A percentile compares a stretch with the other conserved stretches of the same genome.
Evolutionary conservation across 2,888 invertebrate species (phyloP).

Genomic region (Neoaliturus tenellus): DNA sequence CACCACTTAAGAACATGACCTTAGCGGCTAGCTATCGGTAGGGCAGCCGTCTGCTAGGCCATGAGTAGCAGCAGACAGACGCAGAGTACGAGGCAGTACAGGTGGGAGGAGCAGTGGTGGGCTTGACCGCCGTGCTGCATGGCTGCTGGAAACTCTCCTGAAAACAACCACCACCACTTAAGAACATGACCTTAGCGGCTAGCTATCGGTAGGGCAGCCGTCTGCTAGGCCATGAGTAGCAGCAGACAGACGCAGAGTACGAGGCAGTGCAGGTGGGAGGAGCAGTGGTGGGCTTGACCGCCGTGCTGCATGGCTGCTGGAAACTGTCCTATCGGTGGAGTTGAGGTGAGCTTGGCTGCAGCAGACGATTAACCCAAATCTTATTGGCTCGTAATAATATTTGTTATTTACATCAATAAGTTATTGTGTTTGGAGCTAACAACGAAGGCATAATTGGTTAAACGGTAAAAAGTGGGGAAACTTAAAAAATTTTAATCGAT

Average conservation of each 20-base stretch:
- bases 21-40: not conserved
- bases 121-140: slow-evolving; percentile 93
- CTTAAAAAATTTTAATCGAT: too few species aligned
- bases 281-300: slow-evolving; percentile 84
- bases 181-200: too few species aligned
- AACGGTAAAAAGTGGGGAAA: too few species aligned
- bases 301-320: slow-evolving; percentile 96
- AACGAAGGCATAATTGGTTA: too few species aligned
- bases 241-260: slow-evolving; percentile 79
- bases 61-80: slow-evolving; percentile 78
- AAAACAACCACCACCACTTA: slow-evolving; percentile 11
- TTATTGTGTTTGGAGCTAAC: too few species aligned
- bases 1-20: too few species aligned
- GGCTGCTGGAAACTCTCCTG: slow-evolving; percentile 95
- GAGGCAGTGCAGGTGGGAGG: slow-evolving; percentile 82
- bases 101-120: slow-evolving; percentile 82
- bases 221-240: slow-evolving; percentile 72
- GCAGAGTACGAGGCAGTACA: slow-evolving; percentile 80
- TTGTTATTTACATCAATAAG: too few species aligned
- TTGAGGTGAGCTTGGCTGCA: too few species aligned
- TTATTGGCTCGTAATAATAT: too few species aligned
- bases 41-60: slow-evolving; percentile 60
- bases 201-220: not conserved
- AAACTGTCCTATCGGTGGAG: slow-evolving; percentile 94
- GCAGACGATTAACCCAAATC: too few species aligned